Percentiles rank a stretch among this genome's conserved stretches.
phyloP scores from a whole-genome alignment of 2,113 vertebrate species.

The Neogale vison region DNA sequence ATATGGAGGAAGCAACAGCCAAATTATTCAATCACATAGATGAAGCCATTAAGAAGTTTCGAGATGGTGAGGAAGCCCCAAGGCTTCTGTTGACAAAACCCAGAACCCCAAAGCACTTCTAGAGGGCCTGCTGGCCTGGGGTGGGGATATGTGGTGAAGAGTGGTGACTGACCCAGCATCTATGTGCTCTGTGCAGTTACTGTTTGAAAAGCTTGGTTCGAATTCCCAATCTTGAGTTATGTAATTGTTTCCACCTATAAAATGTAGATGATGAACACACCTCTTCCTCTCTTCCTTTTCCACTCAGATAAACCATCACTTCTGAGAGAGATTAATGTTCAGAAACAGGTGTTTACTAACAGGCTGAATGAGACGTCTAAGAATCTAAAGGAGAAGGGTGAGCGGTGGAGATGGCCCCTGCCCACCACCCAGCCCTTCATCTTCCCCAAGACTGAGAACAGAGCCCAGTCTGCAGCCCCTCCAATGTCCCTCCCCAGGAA shows the following conservation, averaged over 20 bases:
- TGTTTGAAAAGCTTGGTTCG: not conserved
- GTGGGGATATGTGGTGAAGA: not conserved
- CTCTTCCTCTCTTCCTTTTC: not conserved
- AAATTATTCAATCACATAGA: conserved; percentile 56
- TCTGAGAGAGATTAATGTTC: not conserved
- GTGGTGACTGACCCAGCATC: too few species aligned
- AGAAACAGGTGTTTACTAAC: conserved; percentile 8
- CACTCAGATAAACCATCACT: conserved; percentile 54
- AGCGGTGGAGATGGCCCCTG: not conserved
- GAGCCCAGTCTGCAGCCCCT: not conserved
- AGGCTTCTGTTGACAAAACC: not conserved
- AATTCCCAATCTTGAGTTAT: not conserved
- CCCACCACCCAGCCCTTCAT: too few species aligned
- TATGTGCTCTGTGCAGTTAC: too few species aligned
- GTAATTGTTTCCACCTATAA: not conserved
- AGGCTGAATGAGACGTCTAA: not conserved
- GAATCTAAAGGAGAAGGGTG: conserved; percentile 56
- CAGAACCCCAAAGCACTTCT: not conserved
- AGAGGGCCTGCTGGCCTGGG: not conserved
- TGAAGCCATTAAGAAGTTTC: conserved; percentile 37
- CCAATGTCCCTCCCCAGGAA: not conserved
- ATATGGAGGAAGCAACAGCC: conserved; percentile 62
- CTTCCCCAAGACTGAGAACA: too few species aligned
- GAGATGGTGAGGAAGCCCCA: conserved; percentile 39
- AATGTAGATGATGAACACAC: rapidly evolving